Conservation (phyloP, 2,888 invertebrate species). For the Chesias legatella region DNA sequence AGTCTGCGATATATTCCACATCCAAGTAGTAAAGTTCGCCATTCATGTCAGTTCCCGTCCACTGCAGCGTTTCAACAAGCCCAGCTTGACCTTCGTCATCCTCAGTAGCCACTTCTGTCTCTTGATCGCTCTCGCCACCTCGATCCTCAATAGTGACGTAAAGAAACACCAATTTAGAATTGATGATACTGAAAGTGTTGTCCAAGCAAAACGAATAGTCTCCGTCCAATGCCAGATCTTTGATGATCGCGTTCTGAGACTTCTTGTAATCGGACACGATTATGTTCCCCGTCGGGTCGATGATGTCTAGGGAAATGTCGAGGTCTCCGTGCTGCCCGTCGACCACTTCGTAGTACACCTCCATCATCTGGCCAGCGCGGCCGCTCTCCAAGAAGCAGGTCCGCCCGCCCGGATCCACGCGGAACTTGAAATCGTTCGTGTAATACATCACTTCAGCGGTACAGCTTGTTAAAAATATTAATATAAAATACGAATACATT, state of each 20-base stretch:
- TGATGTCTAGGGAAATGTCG: constrained; percentile 88
- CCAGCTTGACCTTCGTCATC: constrained; percentile 40
- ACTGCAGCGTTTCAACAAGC: constrained; percentile 55
- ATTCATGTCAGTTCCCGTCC: constrained; percentile 48
- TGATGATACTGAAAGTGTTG: constrained; percentile 89
- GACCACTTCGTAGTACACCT: constrained; percentile 79
- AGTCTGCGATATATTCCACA: constrained; percentile 81
- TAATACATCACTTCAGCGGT: constrained; percentile 41
- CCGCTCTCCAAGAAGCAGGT: constrained; percentile 64
- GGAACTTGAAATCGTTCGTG: constrained; percentile 58
- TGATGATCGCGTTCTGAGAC: constrained; percentile 83
- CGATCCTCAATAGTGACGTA: constrained; percentile 85
- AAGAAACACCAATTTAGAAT: constrained; percentile 90
- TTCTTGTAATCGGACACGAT: constrained; percentile 84
- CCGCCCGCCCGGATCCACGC: constrained; percentile 57
- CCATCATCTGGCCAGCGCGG: constrained; percentile 57
- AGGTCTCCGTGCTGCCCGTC: constrained; percentile 92
- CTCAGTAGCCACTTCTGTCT: constrained; percentile 35
- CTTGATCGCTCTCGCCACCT: constrained; percentile 52
- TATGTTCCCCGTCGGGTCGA: constrained; percentile 82
- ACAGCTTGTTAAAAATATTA: constrained; percentile 28
- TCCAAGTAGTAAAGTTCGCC: constrained; percentile 54
- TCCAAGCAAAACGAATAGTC: constrained; percentile 93
- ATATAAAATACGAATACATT: constrained; percentile 11
- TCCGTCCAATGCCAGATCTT: constrained; percentile 81